These are phyloP conservation scores for Callipepla squamata DNA, from an alignment of 2,113 vertebrate species.

Conservation along the genomic window DNA sequence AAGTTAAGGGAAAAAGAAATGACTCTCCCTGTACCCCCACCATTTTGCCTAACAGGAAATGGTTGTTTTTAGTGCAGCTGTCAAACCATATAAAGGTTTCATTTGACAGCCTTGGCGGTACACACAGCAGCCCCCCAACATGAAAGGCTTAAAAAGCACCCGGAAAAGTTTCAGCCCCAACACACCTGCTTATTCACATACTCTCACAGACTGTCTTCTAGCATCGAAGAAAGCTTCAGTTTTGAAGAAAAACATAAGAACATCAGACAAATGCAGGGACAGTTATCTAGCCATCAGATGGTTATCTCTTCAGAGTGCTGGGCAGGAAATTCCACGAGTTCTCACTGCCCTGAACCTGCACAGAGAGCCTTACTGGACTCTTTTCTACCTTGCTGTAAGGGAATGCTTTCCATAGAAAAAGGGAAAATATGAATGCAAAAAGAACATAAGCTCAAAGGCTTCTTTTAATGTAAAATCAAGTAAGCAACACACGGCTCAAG, in stretches of 20 bases:
- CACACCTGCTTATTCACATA: neutral
- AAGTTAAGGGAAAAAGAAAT: neutral
- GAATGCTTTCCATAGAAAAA: neutral
- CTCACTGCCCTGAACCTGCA: neutral
- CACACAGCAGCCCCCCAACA: neutral
- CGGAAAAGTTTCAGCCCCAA: neutral
- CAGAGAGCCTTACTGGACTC: neutral
- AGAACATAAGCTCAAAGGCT: neutral
- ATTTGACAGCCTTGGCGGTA: fast-evolving
- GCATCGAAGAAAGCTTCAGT: neutral
- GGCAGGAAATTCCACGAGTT: slow-evolving; percentile 49
- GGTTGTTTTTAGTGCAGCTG: neutral
- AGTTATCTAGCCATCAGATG: slow-evolving; percentile 40
- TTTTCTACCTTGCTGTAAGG: neutral
- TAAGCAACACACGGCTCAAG: neutral
- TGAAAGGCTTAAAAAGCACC: neutral
- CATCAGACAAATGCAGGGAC: neutral
- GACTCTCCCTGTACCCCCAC: neutral
- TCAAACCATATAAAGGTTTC: neutral
- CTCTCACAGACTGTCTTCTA: neutral
- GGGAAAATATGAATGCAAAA: neutral
- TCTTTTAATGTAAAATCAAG: neutral
- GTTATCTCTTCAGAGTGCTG: neutral
- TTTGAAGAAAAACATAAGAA: neutral
- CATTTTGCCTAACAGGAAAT: slow-evolving; percentile 10